These are phyloP conservation scores for Chironomus striatipennis DNA, from an alignment of 1,140 invertebrate genomes.

Conservation along the genomic window DNA sequence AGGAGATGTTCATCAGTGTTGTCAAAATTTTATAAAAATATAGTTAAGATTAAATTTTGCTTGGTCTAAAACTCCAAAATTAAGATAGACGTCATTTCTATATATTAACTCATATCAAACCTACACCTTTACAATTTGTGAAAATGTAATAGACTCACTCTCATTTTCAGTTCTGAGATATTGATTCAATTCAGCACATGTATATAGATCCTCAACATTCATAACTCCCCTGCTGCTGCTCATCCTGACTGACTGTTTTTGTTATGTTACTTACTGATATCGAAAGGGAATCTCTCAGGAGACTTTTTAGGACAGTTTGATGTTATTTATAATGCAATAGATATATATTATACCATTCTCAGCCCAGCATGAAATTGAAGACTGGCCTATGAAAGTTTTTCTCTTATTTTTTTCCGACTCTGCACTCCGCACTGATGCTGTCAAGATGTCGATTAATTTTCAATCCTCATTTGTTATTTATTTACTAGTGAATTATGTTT, in stretches of 20 bases:
- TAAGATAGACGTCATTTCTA: too few relatives aligned
- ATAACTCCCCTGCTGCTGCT: too few relatives aligned
- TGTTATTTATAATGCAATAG: conserved; percentile 14
- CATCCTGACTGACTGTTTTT: too few relatives aligned
- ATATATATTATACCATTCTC: conserved; percentile 6
- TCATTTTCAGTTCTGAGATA: not conserved
- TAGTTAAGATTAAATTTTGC: too few relatives aligned
- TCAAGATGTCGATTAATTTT: conserved; percentile 14
- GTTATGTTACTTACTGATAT: too few relatives aligned
- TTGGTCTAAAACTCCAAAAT: too few relatives aligned
- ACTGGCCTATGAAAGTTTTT: not conserved
- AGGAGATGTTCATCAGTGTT: too few relatives aligned
- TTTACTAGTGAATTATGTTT: conserved; percentile 8
- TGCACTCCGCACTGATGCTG: not conserved
- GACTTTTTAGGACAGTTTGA: conserved; percentile 12
- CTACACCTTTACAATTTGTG: not conserved
- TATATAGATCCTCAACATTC: too few relatives aligned
- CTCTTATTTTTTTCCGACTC: not conserved
- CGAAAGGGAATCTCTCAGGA: not conserved
- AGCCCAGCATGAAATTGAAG: conserved; percentile 6
- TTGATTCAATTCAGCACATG: too few relatives aligned
- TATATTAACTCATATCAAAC: too few relatives aligned
- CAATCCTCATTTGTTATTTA: conserved; percentile 14
- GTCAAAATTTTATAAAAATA: too few relatives aligned
- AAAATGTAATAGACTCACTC: not conserved